Evolutionary conservation across 2,888 invertebrate species (phyloP), one percentile per base, ranked within the genome.

Genomic region (Gymnosoma rotundatum): DNA sequence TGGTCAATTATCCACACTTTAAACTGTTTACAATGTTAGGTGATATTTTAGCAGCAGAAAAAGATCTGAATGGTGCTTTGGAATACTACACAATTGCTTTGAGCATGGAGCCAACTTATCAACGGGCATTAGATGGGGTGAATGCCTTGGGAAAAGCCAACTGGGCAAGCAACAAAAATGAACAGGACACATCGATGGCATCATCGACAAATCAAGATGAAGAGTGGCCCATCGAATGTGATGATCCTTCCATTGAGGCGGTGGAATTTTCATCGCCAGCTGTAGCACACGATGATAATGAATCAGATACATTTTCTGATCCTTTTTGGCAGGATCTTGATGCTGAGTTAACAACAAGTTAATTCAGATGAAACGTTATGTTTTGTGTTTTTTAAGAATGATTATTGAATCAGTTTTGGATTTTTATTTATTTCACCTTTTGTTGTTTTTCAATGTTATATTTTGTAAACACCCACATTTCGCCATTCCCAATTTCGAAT

Each of bases 251-350:
- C 5, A 89, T 89, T 73, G 92, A 91, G 78, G 89, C 89, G 2
- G 88, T 91, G 1, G 91, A 91, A 32, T 88, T 90, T 21, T 90
- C 91, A 9, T 89, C 92, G 12, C 90, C 91, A 45, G 93, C 93
- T 7, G 87, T 86, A 20, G 88, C 86, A 5, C 88, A 89, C 54
- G 90, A 90, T 85, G 93, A 93, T 72, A 93, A 92, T 32, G 93
- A 93, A 36, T 93, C 93, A 56, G 94, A 94, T 89, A 86, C 89
- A 5, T 89, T 89, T 70, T 93, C 94, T 0, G 94, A 94, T 88
- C 93, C 93, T 25, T 93, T 94, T 56, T 94, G 94, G 94, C 93
- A 94, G n/a, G 94, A 94, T 88, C 93, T 93, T 90, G 94, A 94
- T 88, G 92, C 93, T n/a, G 94, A 94, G 87, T 92, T 93, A 38